Base-by-base conservation (phyloP, 2,888 invertebrate genomes). In the Sturmia bella region DNA sequence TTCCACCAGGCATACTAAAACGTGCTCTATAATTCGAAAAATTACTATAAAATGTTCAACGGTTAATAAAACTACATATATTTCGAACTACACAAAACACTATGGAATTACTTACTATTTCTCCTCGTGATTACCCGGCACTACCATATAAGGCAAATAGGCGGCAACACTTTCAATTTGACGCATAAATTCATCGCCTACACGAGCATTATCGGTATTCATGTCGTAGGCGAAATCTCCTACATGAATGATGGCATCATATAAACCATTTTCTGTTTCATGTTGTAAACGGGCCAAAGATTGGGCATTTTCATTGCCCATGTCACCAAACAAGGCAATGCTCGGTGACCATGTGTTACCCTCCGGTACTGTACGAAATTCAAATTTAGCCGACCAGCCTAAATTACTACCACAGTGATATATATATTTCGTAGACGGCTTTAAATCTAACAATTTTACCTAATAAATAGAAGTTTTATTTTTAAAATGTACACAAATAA, bases 151-250 rank as follows among this genome's bases (percentile, higher is more conserved):
- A 0, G 98, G 98, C 85, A 98, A 92, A 89, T 95, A 94, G 21
- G 96, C 96, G n/a, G 98, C 98, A 50, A 98, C 93, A 1, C 96
- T 94, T 92, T 98, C 95, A 74, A 99, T 95, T 92, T 97, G 96
- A 6, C 95, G 93, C 98, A 99, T 97, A 91, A 98, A 99, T 89
- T 95, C 94, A 92, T 99, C 98, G 0, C 99, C 99, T 41, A 97
- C 94, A 68, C 92, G 91, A 0, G 95, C 98, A 88, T 97, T 92
- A 84, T 96, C 92, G 85, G 94, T 92, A 90, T 97, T 92, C 97
- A 98, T 96, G 91, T 98, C 97, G 91, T 98, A 98, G 0, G 98
- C 98, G 91, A 98, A 97, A 92, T 98, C 98, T 0, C 98, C 98
- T 48, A 98, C 96, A 92, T 98, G 98, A 70, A 98, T 93, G 68